Percentiles rank a stretch among this genome's conserved stretches.
These are phyloP conservation scores for Syngnathus floridae DNA, from an alignment of 2,113 vertebrate species.

Conservation along the genomic window DNA sequence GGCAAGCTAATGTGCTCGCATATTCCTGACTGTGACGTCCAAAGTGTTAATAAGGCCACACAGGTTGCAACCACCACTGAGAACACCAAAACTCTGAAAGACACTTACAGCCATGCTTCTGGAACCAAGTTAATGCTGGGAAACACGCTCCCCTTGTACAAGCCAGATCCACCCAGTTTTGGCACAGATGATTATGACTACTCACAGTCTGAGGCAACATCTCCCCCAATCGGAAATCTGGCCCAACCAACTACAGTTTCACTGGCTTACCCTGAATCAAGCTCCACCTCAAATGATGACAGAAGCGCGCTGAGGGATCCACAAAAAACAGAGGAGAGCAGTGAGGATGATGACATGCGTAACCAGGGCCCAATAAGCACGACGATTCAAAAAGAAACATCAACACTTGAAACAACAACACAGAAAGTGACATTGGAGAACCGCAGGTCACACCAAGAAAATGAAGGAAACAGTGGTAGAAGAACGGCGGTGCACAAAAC, in stretches of 20 bases:
- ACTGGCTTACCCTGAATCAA: constrained; percentile 35
- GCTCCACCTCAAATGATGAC: constrained; percentile 30
- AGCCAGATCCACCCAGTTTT: constrained; percentile 48
- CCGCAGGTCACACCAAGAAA: constrained; percentile 33
- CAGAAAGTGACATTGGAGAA: constrained; percentile 25
- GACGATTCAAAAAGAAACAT: constrained; percentile 22
- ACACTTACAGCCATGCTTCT: constrained; percentile 64
- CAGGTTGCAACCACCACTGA: constrained; percentile 44
- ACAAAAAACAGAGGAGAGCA: constrained; percentile 28
- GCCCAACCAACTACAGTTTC: constrained; percentile 44
- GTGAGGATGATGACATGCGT: constrained; percentile 22
- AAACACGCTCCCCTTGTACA: constrained; percentile 62
- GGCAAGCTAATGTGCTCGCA: constrained; percentile 85
- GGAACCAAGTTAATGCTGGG: constrained; percentile 29
- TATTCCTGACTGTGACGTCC: constrained; percentile 72
- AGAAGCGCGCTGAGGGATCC: constrained; percentile 40
- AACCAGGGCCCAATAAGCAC: constrained; percentile 22
- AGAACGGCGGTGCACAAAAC: constrained; percentile 26
- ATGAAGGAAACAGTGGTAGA: constrained; percentile 19
- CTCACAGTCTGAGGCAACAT: constrained; percentile 22
- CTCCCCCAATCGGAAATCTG: constrained; percentile 36
- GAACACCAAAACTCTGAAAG: constrained; percentile 62
- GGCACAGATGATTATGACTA: constrained; percentile 70
- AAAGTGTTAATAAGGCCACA: constrained; percentile 20
- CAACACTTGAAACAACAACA: constrained; percentile 32